A percentile compares a stretch with the other conserved stretches of the same genome.
phyloP scores from a whole-genome alignment of 2,113 vertebrate genomes.

The Artemisiospiza belli region DNA sequence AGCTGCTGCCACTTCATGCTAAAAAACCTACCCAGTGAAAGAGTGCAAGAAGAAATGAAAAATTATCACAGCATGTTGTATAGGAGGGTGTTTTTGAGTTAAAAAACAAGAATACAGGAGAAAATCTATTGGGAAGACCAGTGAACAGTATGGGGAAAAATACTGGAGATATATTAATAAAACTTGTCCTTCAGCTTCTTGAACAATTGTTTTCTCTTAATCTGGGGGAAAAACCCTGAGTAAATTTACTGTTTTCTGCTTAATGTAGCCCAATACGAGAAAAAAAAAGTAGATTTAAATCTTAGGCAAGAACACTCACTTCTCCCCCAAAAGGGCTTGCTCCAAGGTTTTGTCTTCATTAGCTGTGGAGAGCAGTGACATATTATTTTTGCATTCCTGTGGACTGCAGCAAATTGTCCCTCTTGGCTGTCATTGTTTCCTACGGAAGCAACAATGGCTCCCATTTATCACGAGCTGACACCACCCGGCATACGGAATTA shows the following conservation, averaged over 20 bases:
- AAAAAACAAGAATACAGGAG: background rate
- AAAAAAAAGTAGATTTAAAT: background rate
- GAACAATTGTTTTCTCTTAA: background rate
- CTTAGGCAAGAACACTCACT: background rate
- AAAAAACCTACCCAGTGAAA: background rate
- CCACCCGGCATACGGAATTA: background rate
- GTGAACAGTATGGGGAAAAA: background rate
- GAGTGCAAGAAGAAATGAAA: background rate
- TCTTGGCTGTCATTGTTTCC: conserved; percentile 62
- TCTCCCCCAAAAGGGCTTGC: background rate
- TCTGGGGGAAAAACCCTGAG: background rate
- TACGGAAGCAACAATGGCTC: conserved; percentile 37
- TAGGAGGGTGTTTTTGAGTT: background rate
- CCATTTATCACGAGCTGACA: conserved; percentile 59
- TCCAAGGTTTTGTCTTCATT: conserved; percentile 16
- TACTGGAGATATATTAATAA: background rate
- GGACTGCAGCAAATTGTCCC: conserved; percentile 41
- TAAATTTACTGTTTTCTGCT: background rate
- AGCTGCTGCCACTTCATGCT: background rate
- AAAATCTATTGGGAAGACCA: background rate
- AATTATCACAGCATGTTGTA: background rate
- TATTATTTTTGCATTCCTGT: conserved; percentile 40
- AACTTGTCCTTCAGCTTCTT: background rate
- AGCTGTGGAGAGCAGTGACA: background rate
- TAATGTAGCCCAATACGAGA: background rate